A percentile compares a stretch with the other conserved stretches of the same genome.
These are phyloP conservation scores for Elachura formosa DNA, from an alignment of 2,113 vertebrate species.

Conservation along the genomic window DNA sequence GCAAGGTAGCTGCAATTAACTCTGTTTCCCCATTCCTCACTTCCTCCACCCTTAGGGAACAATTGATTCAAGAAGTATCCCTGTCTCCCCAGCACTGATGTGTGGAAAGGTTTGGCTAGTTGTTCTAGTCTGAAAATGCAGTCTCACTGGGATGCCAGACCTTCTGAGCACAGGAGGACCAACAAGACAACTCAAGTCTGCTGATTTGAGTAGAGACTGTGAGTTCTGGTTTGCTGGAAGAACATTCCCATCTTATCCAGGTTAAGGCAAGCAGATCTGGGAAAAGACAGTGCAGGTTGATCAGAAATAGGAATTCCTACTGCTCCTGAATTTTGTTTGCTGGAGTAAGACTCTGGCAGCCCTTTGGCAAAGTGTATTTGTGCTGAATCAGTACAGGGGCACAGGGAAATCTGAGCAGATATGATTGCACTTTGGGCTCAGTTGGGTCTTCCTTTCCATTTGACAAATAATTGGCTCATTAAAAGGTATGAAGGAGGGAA, in stretches of 20 bases:
- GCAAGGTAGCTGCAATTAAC: not conserved
- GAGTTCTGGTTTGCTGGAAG: not conserved
- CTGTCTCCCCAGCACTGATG: not conserved
- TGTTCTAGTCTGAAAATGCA: constrained; percentile 1
- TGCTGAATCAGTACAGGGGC: not conserved
- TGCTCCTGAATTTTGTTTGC: not conserved
- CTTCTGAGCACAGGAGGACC: not conserved
- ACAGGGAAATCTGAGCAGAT: not conserved
- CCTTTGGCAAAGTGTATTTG: not conserved
- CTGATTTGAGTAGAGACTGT: not conserved
- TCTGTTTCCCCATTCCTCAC: not conserved
- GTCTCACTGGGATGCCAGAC: not conserved
- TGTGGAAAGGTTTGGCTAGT: not conserved
- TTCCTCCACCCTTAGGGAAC: not conserved
- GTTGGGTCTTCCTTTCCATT: not conserved
- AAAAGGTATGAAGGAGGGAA: not conserved
- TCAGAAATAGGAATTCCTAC: not conserved
- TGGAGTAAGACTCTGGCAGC: not conserved
- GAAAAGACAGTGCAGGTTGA: not conserved
- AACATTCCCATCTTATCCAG: not conserved
- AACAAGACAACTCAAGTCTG: not conserved
- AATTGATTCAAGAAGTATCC: not conserved
- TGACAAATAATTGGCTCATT: not conserved
- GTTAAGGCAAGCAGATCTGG: not conserved
- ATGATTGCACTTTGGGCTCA: not conserved